phyloP scores from a whole-genome alignment of 2,888 invertebrate genomes.

The Chrysolina haemoptera region DNA sequence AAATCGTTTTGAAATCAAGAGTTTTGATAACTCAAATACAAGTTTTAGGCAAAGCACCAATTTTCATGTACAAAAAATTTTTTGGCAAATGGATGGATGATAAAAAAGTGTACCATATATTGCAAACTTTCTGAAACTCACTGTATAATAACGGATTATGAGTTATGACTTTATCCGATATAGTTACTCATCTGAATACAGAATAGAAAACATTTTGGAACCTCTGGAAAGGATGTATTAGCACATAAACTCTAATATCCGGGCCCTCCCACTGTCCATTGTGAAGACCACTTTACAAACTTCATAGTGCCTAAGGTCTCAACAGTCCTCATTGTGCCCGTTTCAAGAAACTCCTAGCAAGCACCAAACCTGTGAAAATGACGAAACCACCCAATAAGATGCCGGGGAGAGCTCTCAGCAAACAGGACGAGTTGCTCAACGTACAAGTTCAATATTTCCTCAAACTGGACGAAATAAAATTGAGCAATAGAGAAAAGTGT shows the following conservation, averaged over 20 bases:
- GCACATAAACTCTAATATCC: conserved; percentile 72
- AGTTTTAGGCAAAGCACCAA: no score
- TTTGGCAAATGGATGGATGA: no score
- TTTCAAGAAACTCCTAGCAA: conserved; percentile 16
- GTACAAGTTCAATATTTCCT: conserved; percentile 74
- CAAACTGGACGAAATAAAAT: conserved; percentile 73
- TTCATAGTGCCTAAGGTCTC: conserved; percentile 35
- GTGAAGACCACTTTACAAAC: conserved; percentile 54
- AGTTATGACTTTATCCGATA: no score
- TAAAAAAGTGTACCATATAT: no score
- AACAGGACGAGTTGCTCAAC: conserved; percentile 66
- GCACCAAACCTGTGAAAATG: conserved; percentile 20
- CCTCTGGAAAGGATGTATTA: conserved; percentile 69
- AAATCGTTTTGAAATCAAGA: no score
- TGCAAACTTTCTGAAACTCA: no score
- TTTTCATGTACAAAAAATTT: no score
- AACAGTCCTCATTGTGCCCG: conserved; percentile 38
- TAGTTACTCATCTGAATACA: no score
- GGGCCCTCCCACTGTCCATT: conserved; percentile 65
- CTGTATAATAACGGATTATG: no score
- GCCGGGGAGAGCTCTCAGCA: conserved; percentile 60
- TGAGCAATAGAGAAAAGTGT: conserved; percentile 74
- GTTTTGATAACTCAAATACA: no score
- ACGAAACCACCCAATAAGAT: conserved; percentile 37
- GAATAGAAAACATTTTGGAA: conserved; percentile 52